Conservation (phyloP, 1,140 invertebrate genomes). For the Drosophila gunungcola region DNA sequence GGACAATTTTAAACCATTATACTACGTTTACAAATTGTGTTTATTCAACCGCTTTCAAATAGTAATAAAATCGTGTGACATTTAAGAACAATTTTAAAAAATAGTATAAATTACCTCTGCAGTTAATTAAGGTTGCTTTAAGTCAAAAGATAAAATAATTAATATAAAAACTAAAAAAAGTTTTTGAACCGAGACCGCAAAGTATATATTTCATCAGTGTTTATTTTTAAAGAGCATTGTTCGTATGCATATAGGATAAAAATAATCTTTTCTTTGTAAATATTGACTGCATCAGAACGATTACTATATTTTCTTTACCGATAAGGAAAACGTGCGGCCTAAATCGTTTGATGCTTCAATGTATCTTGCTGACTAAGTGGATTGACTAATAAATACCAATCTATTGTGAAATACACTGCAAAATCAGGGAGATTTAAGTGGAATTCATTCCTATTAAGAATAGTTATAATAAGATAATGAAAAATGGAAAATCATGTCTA, state of each 20-base stretch:
- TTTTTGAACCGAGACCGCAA: neutral
- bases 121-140: too few relatives aligned
- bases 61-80: too few relatives aligned
- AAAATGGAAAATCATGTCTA: neutral
- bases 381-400: neutral
- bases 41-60: too few relatives aligned
- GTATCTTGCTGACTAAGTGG: conserved; percentile 2
- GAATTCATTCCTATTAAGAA: neutral
- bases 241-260: conserved; percentile 4
- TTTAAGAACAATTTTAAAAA: too few relatives aligned
- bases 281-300: conserved; percentile 27
- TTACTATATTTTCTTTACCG: conserved; percentile 10
- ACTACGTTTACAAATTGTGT: too few relatives aligned
- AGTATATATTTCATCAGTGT: neutral
- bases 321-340: conserved; percentile 29
- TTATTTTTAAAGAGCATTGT: neutral
- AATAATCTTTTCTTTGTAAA: conserved; percentile 15
- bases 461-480: too few relatives aligned
- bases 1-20: too few relatives aligned
- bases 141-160: too few relatives aligned
- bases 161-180: too few relatives aligned
- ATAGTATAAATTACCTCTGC: too few relatives aligned
- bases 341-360: conserved; percentile 10
- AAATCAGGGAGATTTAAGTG: neutral
- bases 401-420: neutral